Evolutionary conservation across 2,113 vertebrate species (phyloP), one percentile per base, ranked within the genome.

Genomic region (Tupaia tana): DNA sequence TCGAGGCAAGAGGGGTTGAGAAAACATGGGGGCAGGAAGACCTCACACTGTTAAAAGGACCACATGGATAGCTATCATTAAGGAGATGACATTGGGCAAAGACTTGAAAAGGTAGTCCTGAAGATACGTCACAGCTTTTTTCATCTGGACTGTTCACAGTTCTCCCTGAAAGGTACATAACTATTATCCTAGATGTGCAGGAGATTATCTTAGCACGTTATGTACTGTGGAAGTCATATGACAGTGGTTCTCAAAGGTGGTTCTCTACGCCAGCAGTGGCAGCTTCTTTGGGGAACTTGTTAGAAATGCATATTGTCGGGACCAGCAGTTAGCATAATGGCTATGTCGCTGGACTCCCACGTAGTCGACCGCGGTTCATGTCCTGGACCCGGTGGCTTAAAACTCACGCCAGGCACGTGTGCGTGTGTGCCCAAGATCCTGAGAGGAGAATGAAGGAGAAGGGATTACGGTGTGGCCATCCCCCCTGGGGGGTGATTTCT

Each of bases 201-300:
- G 56, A 56, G 29, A 90, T 3, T 54, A 70, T 61, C 43, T 61
- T 29, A 75, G 29, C 24, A 19, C 4, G 14, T 34, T 13, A 8
- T 0, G 9, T 31, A 70, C 1, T n/a, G 0, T 0, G 9, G 64
- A n/a, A 64, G 54, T 7, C 18, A 11, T 34, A 70, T 19, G 82
- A 29, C 12, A 20, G 31, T 78, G 25, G 22, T 43, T 70, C 18
- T 85, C 15, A 70, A 25, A 69, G 74, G 29, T 34, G 43, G 31
- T 79, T 22, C 20, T 31, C 43, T 29, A 86, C 13, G 13, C 8
- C 18, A 69, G 64, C 27, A 24, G 58, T 25, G 3, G 20, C 9
- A 43, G 24, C 31, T 20, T 74, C 61, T 85, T 18, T 34, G 29
- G 63, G 25, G 27, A 87, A 74, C 56, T 43, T 69, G 43, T 3